phyloP scores from a whole-genome alignment of 1,140 invertebrate genomes.

The Nasonia longicornis region DNA sequence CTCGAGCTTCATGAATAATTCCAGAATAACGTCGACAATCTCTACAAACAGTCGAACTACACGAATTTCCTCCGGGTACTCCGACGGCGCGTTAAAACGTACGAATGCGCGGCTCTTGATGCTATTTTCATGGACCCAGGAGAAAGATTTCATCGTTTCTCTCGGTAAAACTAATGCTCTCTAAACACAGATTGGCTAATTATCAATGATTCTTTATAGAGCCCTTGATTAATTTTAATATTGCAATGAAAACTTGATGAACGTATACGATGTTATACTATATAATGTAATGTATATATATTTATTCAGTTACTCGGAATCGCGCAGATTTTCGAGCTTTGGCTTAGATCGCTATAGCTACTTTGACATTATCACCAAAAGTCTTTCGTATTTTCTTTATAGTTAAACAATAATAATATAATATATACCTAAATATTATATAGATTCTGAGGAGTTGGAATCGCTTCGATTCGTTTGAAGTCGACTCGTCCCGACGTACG shows the following conservation, averaged over 20 bases:
- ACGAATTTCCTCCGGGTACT: slow-evolving; percentile 26
- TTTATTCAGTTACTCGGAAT: not conserved
- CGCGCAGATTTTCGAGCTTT: not conserved
- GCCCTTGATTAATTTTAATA: not conserved
- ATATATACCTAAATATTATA: not conserved
- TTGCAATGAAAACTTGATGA: slow-evolving; percentile 17
- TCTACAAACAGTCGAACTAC: slow-evolving; percentile 3
- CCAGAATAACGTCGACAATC: not conserved
- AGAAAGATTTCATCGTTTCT: not conserved
- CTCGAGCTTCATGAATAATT: not conserved
- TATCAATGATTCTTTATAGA: not conserved
- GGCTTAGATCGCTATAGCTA: slow-evolving; percentile 25
- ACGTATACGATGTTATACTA: not conserved
- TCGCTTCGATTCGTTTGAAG: slow-evolving; percentile 5
- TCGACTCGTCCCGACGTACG: not conserved
- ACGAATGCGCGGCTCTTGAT: not conserved
- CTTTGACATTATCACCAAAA: slow-evolving; percentile 45
- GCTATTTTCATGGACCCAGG: not conserved
- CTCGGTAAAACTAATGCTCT: not conserved
- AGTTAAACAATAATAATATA: slow-evolving; percentile 3
- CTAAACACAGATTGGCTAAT: slow-evolving; percentile 4
- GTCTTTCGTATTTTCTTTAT: slow-evolving; percentile 42
- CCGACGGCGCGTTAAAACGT: not conserved
- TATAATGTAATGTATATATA: not conserved
- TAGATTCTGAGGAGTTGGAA: slow-evolving; percentile 5